Evolutionary conservation across 2,113 vertebrate genomes (phyloP).

Genomic region (Lichenostomus cassidix): DNA sequence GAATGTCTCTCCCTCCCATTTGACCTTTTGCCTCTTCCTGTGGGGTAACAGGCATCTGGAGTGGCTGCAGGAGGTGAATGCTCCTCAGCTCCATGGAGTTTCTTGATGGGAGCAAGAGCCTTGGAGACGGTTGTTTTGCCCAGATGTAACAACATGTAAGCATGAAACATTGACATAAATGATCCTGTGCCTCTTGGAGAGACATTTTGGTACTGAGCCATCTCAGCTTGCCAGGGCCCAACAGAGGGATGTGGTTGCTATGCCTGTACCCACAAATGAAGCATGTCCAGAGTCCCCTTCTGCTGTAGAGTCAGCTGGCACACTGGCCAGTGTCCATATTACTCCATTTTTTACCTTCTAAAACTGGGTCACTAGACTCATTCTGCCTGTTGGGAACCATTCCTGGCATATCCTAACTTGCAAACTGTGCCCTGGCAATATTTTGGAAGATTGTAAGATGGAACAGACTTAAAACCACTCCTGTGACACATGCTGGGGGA

Average conservation of each 20-base stretch:
- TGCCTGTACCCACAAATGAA: background rate
- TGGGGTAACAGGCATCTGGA: background rate
- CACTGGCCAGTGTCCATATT: background rate
- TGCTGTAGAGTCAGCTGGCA: background rate
- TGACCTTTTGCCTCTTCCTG: background rate
- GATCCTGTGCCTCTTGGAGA: background rate
- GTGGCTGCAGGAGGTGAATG: background rate
- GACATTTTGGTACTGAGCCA: background rate
- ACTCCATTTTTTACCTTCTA: background rate
- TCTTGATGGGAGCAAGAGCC: background rate
- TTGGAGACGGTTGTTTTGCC: background rate
- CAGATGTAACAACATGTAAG: background rate
- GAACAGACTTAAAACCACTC: background rate
- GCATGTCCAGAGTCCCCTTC: background rate
- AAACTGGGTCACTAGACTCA: background rate
- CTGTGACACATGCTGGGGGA: conserved; percentile 31
- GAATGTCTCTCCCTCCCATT: background rate
- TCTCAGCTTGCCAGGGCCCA: background rate
- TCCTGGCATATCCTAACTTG: background rate
- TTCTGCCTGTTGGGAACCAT: background rate
- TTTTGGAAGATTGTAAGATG: conserved; percentile 3
- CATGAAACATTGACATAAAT: background rate
- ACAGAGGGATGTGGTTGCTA: background rate
- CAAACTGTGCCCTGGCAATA: conserved; percentile 19
- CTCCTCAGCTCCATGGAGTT: background rate